A percentile compares a stretch with the other conserved stretches of the same genome.
phyloP scores from a whole-genome alignment of 2,888 invertebrate species.

The Alitta virens region DNA sequence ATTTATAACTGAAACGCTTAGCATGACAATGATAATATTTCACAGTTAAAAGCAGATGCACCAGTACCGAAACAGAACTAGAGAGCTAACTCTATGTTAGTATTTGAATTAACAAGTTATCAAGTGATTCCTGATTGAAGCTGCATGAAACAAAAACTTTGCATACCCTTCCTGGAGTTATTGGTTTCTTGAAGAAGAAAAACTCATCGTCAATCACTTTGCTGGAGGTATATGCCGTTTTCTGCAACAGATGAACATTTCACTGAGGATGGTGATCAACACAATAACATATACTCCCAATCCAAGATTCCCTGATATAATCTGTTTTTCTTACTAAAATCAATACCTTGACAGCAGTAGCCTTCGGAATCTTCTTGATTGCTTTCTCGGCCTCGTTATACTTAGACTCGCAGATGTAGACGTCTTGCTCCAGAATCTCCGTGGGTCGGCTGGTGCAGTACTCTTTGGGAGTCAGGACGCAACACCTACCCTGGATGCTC shows the following conservation, averaged over 20 bases:
- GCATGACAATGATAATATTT: no score
- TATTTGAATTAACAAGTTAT: no score
- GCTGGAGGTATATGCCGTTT: slow-evolving; percentile 19
- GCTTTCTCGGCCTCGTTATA: slow-evolving; percentile 79
- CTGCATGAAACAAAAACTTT: no score
- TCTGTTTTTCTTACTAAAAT: no score
- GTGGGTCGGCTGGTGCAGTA: slow-evolving; percentile 88
- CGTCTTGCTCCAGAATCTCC: slow-evolving; percentile 87
- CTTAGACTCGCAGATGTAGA: slow-evolving; percentile 87
- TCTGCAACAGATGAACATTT: slow-evolving; percentile 15
- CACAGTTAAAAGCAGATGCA: no score
- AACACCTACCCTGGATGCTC: slow-evolving; percentile 81
- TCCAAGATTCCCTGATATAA: no score
- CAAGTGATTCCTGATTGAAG: no score
- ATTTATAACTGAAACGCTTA: no score
- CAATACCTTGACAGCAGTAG: slow-evolving; percentile 20
- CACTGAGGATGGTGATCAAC: no score
- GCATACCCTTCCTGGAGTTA: slow-evolving; percentile 58
- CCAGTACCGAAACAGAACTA: no score
- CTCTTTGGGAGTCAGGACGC: slow-evolving; percentile 85
- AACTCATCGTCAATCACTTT: slow-evolving; percentile 88
- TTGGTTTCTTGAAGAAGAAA: slow-evolving; percentile 71
- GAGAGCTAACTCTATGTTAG: no score
- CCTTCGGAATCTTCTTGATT: slow-evolving; percentile 51
- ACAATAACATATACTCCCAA: no score